These are phyloP conservation scores for Anguilla pacifica DNA, from an alignment of 2,797 vertebrate genomes.

Conservation along the genomic window DNA sequence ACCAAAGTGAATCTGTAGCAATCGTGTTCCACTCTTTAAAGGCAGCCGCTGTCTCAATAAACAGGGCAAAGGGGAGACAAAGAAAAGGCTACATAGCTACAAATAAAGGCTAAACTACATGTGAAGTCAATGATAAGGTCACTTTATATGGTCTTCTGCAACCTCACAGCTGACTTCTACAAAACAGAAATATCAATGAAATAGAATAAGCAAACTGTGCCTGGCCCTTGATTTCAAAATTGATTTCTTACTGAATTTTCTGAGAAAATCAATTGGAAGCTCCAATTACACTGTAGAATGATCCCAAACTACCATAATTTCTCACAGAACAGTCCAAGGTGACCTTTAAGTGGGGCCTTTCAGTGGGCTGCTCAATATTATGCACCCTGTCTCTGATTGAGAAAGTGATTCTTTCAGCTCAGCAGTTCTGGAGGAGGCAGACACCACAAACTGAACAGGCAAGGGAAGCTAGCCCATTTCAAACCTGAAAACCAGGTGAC, in stretches of 20 bases:
- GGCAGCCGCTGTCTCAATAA: too few relatives aligned
- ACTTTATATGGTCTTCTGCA: not conserved
- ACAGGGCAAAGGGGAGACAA: too few relatives aligned
- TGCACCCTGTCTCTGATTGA: not conserved
- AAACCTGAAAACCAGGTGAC: not conserved
- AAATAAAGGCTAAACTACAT: not conserved
- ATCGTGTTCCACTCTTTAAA: too few relatives aligned
- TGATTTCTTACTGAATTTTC: not conserved
- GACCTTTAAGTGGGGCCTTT: not conserved
- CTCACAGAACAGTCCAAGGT: not conserved
- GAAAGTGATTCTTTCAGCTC: not conserved
- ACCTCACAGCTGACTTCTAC: not conserved
- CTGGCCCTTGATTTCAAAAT: not conserved
- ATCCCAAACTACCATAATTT: not conserved
- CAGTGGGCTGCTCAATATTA: not conserved
- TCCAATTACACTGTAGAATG: constrained; percentile 1
- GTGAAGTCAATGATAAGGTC: not conserved
- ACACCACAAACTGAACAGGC: not conserved
- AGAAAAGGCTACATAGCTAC: not conserved
- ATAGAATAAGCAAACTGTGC: not conserved
- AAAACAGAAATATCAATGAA: not conserved
- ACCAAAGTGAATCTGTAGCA: not conserved
- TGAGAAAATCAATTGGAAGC: not conserved
- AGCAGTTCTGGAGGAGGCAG: not conserved
- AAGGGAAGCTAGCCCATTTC: not conserved